Base-by-base conservation (phyloP, 2,888 invertebrate genomes). In the Andrena marginata region DNA sequence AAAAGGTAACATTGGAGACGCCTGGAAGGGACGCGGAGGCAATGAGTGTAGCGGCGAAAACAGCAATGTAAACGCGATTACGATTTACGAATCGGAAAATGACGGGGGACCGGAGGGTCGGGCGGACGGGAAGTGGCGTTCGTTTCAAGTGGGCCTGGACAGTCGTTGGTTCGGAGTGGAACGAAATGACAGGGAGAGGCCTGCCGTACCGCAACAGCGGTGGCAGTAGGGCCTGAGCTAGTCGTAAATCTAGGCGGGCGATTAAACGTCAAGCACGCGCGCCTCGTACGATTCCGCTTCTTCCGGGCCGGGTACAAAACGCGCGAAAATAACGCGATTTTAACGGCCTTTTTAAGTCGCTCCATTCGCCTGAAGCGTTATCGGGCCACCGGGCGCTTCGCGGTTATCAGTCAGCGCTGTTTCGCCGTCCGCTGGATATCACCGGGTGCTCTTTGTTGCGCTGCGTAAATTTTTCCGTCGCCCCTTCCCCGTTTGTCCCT, bases 231-330 rank as follows among this genome's bases (percentile, higher is more conserved):
- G 82, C 86, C 86, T 6, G 59, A 87, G 86, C 81, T 87, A 78
- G 87, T 92, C 93, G 92, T 94, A 94, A 94, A 94, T 94, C 93
- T 92, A 85, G 80, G 82, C 80, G 81, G 88, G 92, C 91, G 92
- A 93, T 93, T 94, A 93, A 94, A 93, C 87, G 93, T 93, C 94
- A 91, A 90, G 89, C 86, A 74, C 90, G 90, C 85, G 78, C 64
- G 73, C 49, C 87, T 86, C 78, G 79, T 87, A 84, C 86, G 88
- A 89, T 89, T 91, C 89, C 80, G 88, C 83, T 77, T 86, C 79
- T 85, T 73, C 72, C 10, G 56, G 10, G 29, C 65, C 68, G 74
- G 69, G 77, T 65, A 64, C 80, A 81, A 83, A 85, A 86, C 84
- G 85, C 87, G 91, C 80, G 92, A 93, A 91, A 93, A 92, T 92